Evolutionary conservation across 2,113 vertebrate species (phyloP).

Genomic region (Psittacus erithacus): DNA sequence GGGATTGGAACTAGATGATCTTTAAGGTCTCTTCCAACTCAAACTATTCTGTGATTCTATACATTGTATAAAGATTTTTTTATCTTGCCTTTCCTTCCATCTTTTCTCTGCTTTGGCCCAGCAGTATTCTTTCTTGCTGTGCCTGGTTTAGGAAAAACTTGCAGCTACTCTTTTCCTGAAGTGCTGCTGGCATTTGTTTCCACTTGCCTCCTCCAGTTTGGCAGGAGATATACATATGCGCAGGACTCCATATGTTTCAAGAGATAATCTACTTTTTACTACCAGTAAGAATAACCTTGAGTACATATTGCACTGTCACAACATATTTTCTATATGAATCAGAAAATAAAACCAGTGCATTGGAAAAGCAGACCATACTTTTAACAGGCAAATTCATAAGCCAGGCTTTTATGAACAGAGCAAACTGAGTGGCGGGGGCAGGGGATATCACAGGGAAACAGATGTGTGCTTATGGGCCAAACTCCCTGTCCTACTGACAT

Average conservation of each 20-base stretch:
- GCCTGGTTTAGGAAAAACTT: neutral
- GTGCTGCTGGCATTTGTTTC: neutral
- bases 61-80: neutral
- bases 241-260: conserved; percentile 39
- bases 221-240: neutral
- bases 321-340: conserved; percentile 37
- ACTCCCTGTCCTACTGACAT: neutral
- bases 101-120: neutral
- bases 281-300: conserved; percentile 66
- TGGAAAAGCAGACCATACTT: conserved; percentile 42
- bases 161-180: neutral
- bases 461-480: neutral
- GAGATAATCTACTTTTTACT: conserved; percentile 63
- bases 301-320: conserved; percentile 61
- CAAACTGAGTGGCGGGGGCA: neutral
- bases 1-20: too few relatives aligned
- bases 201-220: neutral
- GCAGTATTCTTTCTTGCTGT: neutral
- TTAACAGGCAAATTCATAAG: conserved; percentile 43
- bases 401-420: conserved; percentile 18
- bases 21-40: too few relatives aligned
- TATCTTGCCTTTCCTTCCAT: neutral
- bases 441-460: conserved; percentile 14
- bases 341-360: conserved; percentile 24
- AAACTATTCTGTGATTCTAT: too few relatives aligned